A percentile compares a stretch with the other conserved stretches of the same genome.
These are phyloP conservation scores for Nebria ingens DNA, from an alignment of 1,140 invertebrate species.

Conservation along the genomic window DNA sequence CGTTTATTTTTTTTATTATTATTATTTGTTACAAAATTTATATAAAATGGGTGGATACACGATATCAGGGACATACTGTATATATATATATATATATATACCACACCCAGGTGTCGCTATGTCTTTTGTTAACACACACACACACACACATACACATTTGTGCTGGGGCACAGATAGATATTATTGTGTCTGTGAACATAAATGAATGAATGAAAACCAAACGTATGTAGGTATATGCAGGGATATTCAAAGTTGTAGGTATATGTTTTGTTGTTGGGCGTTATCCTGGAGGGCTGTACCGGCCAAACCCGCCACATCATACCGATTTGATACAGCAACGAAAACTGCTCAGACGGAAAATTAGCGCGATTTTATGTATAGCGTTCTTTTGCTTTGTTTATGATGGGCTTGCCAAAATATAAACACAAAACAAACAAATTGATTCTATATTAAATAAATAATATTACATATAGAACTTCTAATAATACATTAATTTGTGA, in stretches of 20 bases:
- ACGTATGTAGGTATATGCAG: not conserved
- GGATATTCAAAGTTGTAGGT: no score
- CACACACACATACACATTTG: not conserved
- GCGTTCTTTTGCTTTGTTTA: no score
- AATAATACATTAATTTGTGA: no score
- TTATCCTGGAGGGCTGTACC: not conserved
- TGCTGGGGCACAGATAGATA: not conserved
- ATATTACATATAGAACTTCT: no score
- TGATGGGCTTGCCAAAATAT: no score
- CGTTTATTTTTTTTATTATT: no score
- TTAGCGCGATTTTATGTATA: no score
- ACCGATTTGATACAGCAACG: conserved; percentile 5
- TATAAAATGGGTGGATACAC: conserved; percentile 5
- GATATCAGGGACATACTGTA: not conserved
- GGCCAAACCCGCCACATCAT: not conserved
- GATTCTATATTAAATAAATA: no score
- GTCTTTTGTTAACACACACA: not conserved
- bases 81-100: no score
- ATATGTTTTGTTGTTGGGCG: conserved; percentile 1
- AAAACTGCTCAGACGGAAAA: not conserved
- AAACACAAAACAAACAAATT: no score
- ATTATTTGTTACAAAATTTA: not conserved
- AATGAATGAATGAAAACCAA: no score
- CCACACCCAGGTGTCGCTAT: not conserved
- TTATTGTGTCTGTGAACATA: no score